Evolutionary conservation across 2,113 vertebrate species (phyloP).

Genomic region (Apeltes quadracus): DNA sequence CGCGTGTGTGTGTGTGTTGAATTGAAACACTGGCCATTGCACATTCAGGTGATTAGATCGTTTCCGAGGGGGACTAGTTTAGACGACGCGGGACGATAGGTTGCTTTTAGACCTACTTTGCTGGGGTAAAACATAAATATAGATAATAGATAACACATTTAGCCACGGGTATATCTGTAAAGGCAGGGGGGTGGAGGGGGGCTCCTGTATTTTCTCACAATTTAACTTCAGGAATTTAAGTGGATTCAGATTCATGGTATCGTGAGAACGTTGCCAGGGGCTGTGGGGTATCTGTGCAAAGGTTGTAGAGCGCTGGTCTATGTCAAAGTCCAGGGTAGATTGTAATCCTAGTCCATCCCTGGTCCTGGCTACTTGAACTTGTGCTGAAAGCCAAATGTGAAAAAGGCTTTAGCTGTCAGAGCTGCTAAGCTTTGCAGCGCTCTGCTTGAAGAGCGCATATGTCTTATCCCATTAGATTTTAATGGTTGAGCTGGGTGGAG

Average conservation of each 20-base stretch:
- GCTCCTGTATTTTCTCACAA: slow-evolving; percentile 25
- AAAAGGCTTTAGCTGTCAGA: slow-evolving; percentile 4
- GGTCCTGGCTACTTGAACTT: slow-evolving; percentile 9
- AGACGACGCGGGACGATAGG: not conserved
- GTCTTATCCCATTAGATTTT: slow-evolving; percentile 18
- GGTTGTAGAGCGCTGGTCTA: slow-evolving; percentile 2
- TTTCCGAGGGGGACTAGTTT: not conserved
- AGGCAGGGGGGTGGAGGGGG: not conserved
- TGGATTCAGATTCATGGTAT: slow-evolving; percentile 30
- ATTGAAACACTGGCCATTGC: not conserved
- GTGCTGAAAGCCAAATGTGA: slow-evolving; percentile 11
- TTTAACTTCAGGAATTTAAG: slow-evolving; percentile 38
- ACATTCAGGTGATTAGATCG: not conserved
- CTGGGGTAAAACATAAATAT: not conserved
- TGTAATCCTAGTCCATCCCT: slow-evolving; percentile 23
- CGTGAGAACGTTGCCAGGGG: slow-evolving; percentile 29
- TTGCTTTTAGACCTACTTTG: not conserved
- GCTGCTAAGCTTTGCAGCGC: not conserved
- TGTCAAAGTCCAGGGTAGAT: slow-evolving; percentile 20
- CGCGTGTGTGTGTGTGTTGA: no score
- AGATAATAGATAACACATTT: slow-evolving; percentile 9
- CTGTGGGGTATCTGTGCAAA: slow-evolving; percentile 2
- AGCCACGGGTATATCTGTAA: not conserved
- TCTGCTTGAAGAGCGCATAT: not conserved
- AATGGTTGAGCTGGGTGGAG: slow-evolving; percentile 7